phyloP scores from a whole-genome alignment of 2,797 vertebrate species.

The Basileuterus tristriatus region DNA sequence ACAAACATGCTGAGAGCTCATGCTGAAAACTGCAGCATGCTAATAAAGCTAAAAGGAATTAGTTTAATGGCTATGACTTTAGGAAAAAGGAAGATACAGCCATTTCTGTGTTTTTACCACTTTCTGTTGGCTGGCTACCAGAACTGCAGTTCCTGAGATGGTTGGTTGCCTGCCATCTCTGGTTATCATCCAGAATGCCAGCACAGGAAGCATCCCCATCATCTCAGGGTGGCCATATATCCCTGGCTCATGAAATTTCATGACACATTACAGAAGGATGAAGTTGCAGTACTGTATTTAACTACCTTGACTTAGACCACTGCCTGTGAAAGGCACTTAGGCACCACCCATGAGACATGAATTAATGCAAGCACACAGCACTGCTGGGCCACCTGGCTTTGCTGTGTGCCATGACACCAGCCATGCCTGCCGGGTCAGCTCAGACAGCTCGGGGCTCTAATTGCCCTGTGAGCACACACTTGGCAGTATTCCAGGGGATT shows the following conservation, averaged over 20 bases:
- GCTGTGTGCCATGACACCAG: background rate
- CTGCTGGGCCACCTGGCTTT: slow-evolving; percentile 11
- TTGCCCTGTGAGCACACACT: background rate
- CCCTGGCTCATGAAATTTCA: background rate
- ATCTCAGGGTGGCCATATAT: background rate
- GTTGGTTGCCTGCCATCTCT: background rate
- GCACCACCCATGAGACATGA: background rate
- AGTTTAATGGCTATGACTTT: background rate
- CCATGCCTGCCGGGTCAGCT: background rate
- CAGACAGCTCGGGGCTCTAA: background rate
- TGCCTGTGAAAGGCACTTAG: background rate
- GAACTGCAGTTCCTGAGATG: background rate
- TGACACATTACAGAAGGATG: background rate
- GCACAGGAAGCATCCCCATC: background rate
- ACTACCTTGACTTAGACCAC: background rate
- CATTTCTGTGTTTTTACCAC: background rate
- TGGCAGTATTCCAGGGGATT: background rate
- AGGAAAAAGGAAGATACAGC: background rate
- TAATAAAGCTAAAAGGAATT: background rate
- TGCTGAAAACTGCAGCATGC: background rate
- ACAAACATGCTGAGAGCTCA: background rate
- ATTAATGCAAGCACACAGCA: background rate
- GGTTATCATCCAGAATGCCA: background rate
- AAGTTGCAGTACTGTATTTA: background rate
- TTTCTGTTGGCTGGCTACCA: background rate